Conservation (phyloP, 2,888 invertebrate species). For the Patella depressa region DNA sequence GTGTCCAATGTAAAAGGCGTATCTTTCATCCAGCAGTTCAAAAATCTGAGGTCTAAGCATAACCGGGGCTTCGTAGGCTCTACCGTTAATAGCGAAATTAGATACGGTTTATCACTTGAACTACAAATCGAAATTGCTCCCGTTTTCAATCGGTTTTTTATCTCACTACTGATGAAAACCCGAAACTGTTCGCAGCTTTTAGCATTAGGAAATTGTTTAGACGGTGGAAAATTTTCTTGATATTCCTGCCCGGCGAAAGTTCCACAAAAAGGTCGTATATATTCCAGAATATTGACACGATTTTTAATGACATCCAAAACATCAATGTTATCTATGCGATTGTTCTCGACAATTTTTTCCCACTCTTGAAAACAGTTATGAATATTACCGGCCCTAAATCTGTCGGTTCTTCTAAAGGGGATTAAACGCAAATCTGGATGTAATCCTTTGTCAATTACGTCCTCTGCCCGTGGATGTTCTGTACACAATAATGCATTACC, state of each 20-base stretch:
- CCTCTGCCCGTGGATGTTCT: too few relatives aligned
- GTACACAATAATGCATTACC: too few relatives aligned
- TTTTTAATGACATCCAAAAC: too few relatives aligned
- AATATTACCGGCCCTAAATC: too few relatives aligned
- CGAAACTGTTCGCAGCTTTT: neutral
- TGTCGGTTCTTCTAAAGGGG: too few relatives aligned
- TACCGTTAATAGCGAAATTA: neutral
- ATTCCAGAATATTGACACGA: neutral
- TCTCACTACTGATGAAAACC: neutral
- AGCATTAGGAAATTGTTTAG: neutral
- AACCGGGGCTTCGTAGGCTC: neutral
- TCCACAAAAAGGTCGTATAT: neutral
- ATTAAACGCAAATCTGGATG: too few relatives aligned
- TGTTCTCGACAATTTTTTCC: too few relatives aligned
- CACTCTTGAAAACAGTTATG: too few relatives aligned
- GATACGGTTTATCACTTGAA: neutral
- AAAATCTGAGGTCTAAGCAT: neutral
- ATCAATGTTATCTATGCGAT: too few relatives aligned
- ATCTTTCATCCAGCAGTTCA: neutral
- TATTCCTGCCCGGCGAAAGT: neutral
- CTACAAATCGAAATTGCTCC: neutral
- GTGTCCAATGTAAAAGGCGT: too few relatives aligned
- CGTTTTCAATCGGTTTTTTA: neutral
- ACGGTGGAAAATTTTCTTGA: neutral
- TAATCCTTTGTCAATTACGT: too few relatives aligned